Base-by-base conservation (phyloP, 1,140 invertebrate species). In the Lucilia cuprina region DNA sequence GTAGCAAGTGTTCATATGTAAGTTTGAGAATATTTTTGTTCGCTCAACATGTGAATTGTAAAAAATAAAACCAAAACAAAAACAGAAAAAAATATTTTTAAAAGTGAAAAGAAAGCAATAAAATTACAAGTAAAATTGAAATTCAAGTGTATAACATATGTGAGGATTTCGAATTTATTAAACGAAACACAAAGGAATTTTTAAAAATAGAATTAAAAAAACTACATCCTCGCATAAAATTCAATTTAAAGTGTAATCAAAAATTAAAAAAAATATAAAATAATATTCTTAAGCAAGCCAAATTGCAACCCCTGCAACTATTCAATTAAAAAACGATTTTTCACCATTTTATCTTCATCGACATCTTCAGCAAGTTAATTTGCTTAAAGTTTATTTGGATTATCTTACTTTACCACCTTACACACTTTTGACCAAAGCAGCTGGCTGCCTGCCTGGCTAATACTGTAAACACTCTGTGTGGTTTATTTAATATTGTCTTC, bases 41-140 rank as follows among this genome's bases (percentile, higher is more conserved):
- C 41, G 41, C 41, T 8, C 41, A 41, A 41, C 41, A 41, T 41
- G 41, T 41, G 41, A 41, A 41, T 41, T 41, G 41, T 41, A 41
- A 5, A 41, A 41, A 41, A 41, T 41, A 41, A 8, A 41, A 30
- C 1, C 25, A 30, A 30, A 30, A 30, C 25, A 30, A 30, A 30
- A 30, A 30, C 25, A 30, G 25, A 30, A 30, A 41, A 41, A 41
- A 41, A 8, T 41, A 41, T 80, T 49, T 25, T 49, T 21, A 21
- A 80, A 49, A 80, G 77, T 80, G 41, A 80, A 80, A 41, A n/a
- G 21, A 17, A 41, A 35, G 17, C 55, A 60, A 60, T 41, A 41
- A 60, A 70, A 70, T 19, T 10, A 12, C n/a, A 70, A 70, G 65
- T 21, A 0, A 70, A 70, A 55, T 55, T 55, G 9, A 55, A 55